Evolutionary conservation across 2,113 vertebrate genomes (phyloP).

Genomic region (Aix galericulata): DNA sequence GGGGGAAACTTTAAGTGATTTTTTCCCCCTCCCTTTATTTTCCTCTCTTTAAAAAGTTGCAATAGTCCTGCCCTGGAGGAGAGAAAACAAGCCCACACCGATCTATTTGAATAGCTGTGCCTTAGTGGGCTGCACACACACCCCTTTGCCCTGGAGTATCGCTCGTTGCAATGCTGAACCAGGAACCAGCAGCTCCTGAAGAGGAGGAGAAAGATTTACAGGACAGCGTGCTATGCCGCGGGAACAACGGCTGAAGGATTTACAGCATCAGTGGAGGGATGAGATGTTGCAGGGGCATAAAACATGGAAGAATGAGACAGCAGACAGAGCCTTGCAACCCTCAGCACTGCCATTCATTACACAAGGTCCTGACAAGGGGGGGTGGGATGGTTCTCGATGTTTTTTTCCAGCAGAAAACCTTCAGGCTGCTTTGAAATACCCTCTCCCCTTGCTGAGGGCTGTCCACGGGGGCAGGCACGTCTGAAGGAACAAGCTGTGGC

Average conservation of each 20-base stretch:
- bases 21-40: too few species aligned
- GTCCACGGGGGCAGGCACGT: neutral
- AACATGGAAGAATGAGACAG: slow-evolving; percentile 48
- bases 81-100: rapidly evolving
- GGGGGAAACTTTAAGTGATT: neutral
- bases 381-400: neutral
- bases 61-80: neutral
- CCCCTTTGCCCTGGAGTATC: slow-evolving; percentile 3
- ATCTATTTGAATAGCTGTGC: neutral
- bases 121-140: neutral
- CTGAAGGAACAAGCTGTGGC: slow-evolving; percentile 62
- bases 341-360: neutral
- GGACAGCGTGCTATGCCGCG: rapidly evolving
- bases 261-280: neutral
- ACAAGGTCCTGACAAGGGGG: neutral
- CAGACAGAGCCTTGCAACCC: slow-evolving; percentile 5
- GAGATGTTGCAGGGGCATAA: slow-evolving; percentile 44
- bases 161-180: neutral
- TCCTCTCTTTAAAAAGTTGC: neutral
- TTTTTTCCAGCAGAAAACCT: neutral
- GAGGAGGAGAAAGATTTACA: slow-evolving; percentile 59
- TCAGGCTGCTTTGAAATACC: neutral
- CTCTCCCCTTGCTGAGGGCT: neutral
- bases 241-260: slow-evolving; percentile 35
- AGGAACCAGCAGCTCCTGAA: slow-evolving; percentile 51